Conservation (phyloP, 2,797 vertebrate genomes). For the Acipenser oxyrinchus region DNA sequence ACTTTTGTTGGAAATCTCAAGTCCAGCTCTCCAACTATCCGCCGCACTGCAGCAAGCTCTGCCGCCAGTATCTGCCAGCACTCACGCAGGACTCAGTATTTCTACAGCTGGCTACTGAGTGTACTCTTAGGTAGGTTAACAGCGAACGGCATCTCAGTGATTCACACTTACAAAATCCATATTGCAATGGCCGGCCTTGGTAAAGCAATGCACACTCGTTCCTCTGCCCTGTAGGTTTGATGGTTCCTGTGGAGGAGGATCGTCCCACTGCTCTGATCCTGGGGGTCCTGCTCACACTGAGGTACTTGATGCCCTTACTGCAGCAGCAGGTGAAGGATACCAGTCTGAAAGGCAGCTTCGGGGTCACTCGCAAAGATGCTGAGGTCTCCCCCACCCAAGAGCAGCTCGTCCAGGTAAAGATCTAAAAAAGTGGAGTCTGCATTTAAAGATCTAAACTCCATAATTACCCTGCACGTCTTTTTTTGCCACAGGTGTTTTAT, state of each 20-base stretch:
- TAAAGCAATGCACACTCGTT: neutral
- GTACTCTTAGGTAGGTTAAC: conserved; percentile 78
- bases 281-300: conserved; percentile 83
- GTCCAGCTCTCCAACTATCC: conserved; percentile 82
- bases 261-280: conserved; percentile 77
- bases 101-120: conserved; percentile 94
- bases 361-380: conserved; percentile 83
- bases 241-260: conserved; percentile 81
- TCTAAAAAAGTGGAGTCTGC: neutral
- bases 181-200: too few relatives aligned
- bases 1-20: conserved; percentile 89
- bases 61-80: conserved; percentile 87
- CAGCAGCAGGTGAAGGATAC: conserved; percentile 90
- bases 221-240: conserved; percentile 57
- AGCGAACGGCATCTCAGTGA: neutral
- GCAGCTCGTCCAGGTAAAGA: conserved; percentile 78
- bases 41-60: conserved; percentile 83
- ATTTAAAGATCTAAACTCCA: neutral
- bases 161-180: too few relatives aligned
- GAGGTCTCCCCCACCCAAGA: conserved; percentile 85
- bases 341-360: conserved; percentile 94
- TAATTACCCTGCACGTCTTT: neutral
- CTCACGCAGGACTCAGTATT: conserved; percentile 82
- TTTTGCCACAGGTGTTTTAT: too few relatives aligned
- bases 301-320: conserved; percentile 88